Conservation (phyloP, 2,113 vertebrate genomes). For the Thinocorus orbignyianus region DNA sequence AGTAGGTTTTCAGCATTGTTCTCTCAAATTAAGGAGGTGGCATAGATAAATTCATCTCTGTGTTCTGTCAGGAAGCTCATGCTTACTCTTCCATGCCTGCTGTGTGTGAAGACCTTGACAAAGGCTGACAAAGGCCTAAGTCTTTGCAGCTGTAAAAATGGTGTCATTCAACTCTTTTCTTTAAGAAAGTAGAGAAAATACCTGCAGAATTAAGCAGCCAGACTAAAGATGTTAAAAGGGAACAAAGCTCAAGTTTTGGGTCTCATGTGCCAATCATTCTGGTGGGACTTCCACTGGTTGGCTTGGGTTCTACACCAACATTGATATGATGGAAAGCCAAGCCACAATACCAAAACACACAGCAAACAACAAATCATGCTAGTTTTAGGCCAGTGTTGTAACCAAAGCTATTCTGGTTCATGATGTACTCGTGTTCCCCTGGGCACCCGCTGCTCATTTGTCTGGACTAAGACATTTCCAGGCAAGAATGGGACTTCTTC, state of each 20-base stretch:
- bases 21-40: slow-evolving; percentile 57
- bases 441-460: neutral
- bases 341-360: neutral
- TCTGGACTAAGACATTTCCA: neutral
- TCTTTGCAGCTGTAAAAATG: neutral
- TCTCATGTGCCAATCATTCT: neutral
- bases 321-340: neutral
- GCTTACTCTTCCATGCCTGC: slow-evolving; percentile 31
- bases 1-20: slow-evolving; percentile 66
- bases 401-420: neutral
- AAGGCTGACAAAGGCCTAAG: neutral
- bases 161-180: neutral
- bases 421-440: neutral
- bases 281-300: neutral
- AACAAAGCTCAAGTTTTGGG: neutral
- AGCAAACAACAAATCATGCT: neutral
- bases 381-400: neutral
- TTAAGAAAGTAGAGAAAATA: neutral
- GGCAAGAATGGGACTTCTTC: neutral
- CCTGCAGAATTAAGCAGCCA: neutral
- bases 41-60: slow-evolving; percentile 55
- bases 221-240: neutral
- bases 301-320: neutral
- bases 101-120: neutral
- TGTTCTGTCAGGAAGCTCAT: slow-evolving; percentile 56